These are phyloP conservation scores for Junonia oenone DNA, from an alignment of 2,888 invertebrate genomes.

Conservation along the genomic window DNA sequence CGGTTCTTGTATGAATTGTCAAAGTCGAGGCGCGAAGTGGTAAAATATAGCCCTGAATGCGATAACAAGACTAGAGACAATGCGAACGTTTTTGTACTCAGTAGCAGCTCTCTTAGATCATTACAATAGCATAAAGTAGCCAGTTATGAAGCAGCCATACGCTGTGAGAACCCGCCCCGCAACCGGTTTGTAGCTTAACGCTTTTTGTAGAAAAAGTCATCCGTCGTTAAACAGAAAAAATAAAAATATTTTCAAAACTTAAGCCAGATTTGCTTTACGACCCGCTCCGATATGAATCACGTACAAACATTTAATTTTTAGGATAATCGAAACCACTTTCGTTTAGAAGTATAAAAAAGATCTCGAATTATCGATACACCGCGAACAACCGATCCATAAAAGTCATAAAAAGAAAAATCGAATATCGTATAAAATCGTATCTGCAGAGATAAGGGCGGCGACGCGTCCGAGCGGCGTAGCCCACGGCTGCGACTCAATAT, in stretches of 20 bases:
- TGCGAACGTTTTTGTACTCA: constrained; percentile 64
- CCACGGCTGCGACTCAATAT: constrained; percentile 71
- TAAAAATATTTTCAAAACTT: constrained; percentile 30
- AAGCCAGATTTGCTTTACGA: constrained; percentile 31
- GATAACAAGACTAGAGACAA: constrained; percentile 66
- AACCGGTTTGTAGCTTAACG: constrained; percentile 64
- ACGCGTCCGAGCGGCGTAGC: constrained; percentile 62
- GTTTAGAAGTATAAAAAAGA: constrained; percentile 35
- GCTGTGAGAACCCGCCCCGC: constrained; percentile 54
- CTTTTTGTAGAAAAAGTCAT: constrained; percentile 61
- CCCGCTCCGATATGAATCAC: constrained; percentile 22
- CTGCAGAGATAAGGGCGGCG: constrained; percentile 69
- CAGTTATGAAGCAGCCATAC: constrained; percentile 65
- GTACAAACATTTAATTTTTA: constrained; percentile 15
- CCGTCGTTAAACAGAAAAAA: constrained; percentile 33
- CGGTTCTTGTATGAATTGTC: constrained; percentile 17
- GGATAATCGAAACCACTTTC: constrained; percentile 14
- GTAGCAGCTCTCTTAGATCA: constrained; percentile 67
- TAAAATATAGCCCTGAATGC: constrained; percentile 54
- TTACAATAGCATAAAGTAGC: constrained; percentile 75
- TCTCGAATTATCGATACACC: constrained; percentile 71
- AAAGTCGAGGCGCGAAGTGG: constrained; percentile 48
- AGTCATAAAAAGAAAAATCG: constrained; percentile 70
- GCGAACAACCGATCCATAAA: constrained; percentile 74
- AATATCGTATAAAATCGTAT: constrained; percentile 74